Evolutionary conservation across 1,140 invertebrate species (phyloP).

Genomic region (Dendroctonus valens): DNA sequence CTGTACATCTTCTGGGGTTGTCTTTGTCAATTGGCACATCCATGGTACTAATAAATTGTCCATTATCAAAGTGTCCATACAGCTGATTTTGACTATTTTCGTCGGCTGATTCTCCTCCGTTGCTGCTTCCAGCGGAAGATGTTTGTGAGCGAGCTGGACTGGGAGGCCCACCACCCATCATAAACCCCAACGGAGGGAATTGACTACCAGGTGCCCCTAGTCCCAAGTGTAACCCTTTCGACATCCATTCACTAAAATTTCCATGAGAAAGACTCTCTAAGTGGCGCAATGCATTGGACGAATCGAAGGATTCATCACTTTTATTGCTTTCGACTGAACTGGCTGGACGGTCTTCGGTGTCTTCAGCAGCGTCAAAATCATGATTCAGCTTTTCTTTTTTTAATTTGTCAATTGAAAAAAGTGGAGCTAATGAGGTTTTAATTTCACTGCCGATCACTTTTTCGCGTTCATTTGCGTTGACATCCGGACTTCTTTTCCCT

Average conservation of each 20-base stretch:
- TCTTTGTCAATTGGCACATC: conserved; percentile 84
- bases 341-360: conserved; percentile 51
- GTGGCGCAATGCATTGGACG: conserved; percentile 72
- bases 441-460: conserved; percentile 43
- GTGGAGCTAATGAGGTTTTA: conserved; percentile 48
- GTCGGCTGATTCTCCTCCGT: conserved; percentile 58
- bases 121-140: conserved; percentile 57
- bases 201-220: conserved; percentile 42
- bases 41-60: conserved; percentile 68
- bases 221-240: conserved; percentile 46
- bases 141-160: conserved; percentile 59
- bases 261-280: conserved; percentile 79
- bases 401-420: conserved; percentile 48
- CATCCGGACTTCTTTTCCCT: conserved; percentile 46
- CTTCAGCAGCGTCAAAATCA: conserved; percentile 48
- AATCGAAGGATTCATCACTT: conserved; percentile 62
- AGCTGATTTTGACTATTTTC: conserved; percentile 59
- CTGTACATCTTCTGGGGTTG: conserved; percentile 78
- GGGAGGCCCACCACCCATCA: conserved; percentile 51
- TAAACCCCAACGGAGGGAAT: conserved; percentile 50
- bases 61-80: conserved; percentile 70
- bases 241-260: conserved; percentile 62
- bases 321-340: conserved; percentile 60
- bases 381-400: conserved; percentile 45
- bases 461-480: conserved; percentile 48